A percentile compares a stretch with the other conserved stretches of the same genome.
Conservation (phyloP, 2,888 invertebrate genomes). For the Liposcelis brunnea region DNA sequence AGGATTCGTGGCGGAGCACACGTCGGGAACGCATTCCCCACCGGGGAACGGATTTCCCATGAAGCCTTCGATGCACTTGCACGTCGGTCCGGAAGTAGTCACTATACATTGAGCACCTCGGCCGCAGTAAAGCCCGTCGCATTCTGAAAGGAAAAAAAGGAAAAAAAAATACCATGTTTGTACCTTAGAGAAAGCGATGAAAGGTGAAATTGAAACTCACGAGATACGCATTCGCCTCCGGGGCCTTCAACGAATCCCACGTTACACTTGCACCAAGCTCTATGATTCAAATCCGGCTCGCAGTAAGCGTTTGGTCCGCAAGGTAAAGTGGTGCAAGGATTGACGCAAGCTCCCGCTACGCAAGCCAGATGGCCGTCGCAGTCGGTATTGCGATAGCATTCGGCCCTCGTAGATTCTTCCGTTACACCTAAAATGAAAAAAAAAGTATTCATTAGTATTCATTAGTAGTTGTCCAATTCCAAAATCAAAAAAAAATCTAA, state of each 20-base stretch:
- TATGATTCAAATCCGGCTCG: constrained; percentile 65
- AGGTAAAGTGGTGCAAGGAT: constrained; percentile 58
- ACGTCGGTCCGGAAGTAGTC: constrained; percentile 67
- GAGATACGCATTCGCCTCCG: constrained; percentile 67
- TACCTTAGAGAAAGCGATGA: neutral
- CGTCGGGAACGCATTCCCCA: constrained; percentile 63
- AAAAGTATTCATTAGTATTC: neutral
- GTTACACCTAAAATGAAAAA: constrained; percentile 25
- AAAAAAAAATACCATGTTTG: too few relatives aligned
- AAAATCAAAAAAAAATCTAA: too few relatives aligned
- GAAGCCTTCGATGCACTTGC: constrained; percentile 72
- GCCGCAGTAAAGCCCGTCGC: constrained; percentile 61
- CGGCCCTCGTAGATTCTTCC: constrained; percentile 37
- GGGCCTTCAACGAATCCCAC: constrained; percentile 64
- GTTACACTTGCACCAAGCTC: constrained; percentile 74
- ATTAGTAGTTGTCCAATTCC: too few relatives aligned
- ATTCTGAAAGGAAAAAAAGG: constrained; percentile 35
- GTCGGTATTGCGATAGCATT: constrained; percentile 54
- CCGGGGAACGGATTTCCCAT: constrained; percentile 86
- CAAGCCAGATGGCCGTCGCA: constrained; percentile 70
- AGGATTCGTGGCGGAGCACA: constrained; percentile 59
- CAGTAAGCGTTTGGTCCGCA: constrained; percentile 77
- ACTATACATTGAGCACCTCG: constrained; percentile 72
- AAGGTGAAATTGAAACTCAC: constrained; percentile 32
- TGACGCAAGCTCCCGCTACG: constrained; percentile 57